Base-by-base conservation (phyloP, 2,113 vertebrate species). In the Charadrius vociferus region DNA sequence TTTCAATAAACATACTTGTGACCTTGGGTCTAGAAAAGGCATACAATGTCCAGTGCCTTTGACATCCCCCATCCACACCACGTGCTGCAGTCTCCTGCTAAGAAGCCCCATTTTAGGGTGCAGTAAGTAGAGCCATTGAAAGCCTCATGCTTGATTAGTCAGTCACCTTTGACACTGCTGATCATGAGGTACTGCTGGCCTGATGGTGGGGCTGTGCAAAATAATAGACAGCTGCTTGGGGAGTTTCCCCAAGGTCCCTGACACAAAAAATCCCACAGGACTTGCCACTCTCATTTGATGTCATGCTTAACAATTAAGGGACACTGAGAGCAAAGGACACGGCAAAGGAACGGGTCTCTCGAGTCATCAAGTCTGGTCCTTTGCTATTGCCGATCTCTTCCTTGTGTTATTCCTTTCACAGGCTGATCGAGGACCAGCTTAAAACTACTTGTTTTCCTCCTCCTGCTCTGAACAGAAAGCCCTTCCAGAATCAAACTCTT, bases 161-260 rank as follows among this genome's bases (percentile, higher is more conserved):
- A 5, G 74, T 30, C 3, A 17, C 77, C 61, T 95, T 88, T 81
- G 75, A 81, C 61, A 50, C 68, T 52, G 72, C 80, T 30, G 56
- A 92, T 81, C 59, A 43, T 59, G 80, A 86, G 82, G 72, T 52
- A 12, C 67, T 92, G 94, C 71, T 92, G 88, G 81, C 79, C 90
- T 59, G 59, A 62, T 81, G 80, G 63, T 55, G 79, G 19, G 85
- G 55, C 71, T 4, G 1, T 23, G 50, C 6, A 34, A 66, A 94
- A 93, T 66, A 93, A 94, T 32, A 55, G 75, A 52, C 90, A 95
- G 75, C 86, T 95, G 45, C 47, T 94, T 45, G 45, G 45, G 45
- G 18, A 45, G 45, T 45, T 45, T 94, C 63, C 72, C 90, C 79
- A 93, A 90, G 80, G 86, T 52, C 55, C 36, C 68, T 72, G 94